These are phyloP conservation scores for Sciurus carolinensis DNA, from an alignment of 2,797 vertebrate genomes.

Conservation along the genomic window DNA sequence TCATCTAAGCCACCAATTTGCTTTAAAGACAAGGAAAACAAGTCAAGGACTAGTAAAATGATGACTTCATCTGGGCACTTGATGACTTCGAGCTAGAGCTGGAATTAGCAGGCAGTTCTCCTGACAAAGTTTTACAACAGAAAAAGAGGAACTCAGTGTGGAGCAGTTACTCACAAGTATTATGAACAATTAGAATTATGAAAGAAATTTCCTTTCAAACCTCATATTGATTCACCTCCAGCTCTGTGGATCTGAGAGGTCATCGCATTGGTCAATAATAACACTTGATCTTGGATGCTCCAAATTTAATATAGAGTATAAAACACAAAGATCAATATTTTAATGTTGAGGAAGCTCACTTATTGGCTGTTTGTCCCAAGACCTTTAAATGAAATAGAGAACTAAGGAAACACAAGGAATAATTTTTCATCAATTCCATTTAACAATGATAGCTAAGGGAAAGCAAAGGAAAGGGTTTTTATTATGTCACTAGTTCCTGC, in stretches of 20 bases:
- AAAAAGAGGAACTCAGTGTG: neutral
- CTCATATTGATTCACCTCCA: conserved; percentile 59
- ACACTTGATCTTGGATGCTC: conserved; percentile 28
- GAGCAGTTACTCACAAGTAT: neutral
- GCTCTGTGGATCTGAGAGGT: conserved; percentile 61
- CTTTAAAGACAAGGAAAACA: conserved; percentile 5
- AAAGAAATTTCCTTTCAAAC: conserved; percentile 29
- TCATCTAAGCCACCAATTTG: conserved; percentile 19
- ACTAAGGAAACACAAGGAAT: conserved; percentile 6
- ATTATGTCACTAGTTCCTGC: neutral
- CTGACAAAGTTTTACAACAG: neutral
- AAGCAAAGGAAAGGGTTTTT: neutral
- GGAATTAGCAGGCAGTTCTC: neutral
- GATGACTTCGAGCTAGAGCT: neutral
- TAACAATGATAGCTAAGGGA: neutral
- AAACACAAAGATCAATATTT: conserved; percentile 67
- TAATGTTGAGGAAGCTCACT: conserved; percentile 45
- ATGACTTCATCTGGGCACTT: neutral
- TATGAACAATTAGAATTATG: conserved; percentile 58
- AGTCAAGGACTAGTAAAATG: neutral
- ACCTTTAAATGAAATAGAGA: conserved; percentile 59
- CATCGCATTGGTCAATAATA: conserved; percentile 46
- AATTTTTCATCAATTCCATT: conserved; percentile 51
- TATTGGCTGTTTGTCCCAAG: conserved; percentile 62
- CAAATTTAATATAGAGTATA: conserved; percentile 67